phyloP scores from a whole-genome alignment of 2,888 invertebrate genomes.

The Ametastegia equiseti region DNA sequence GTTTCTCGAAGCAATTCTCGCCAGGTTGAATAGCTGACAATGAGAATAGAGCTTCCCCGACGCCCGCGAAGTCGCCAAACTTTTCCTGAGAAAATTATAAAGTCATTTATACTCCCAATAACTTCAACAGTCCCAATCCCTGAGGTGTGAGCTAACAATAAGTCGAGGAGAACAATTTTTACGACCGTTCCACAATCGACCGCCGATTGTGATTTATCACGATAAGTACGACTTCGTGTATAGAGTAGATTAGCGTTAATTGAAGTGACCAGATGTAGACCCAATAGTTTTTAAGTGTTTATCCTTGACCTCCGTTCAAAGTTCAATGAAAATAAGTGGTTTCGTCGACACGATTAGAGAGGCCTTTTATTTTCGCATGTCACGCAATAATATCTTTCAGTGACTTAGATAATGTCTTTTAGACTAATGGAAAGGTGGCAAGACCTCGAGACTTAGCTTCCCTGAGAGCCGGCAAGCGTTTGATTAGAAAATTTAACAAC shows the following conservation, averaged over 20 bases:
- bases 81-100: neutral
- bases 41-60: neutral
- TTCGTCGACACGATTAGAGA: neutral
- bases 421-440: neutral
- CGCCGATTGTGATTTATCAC: neutral
- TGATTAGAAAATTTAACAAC: neutral
- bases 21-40: neutral
- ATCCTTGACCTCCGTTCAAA: conserved; percentile 11
- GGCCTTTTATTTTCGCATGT: neutral
- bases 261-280: neutral
- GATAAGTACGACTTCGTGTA: conserved; percentile 29
- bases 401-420: neutral
- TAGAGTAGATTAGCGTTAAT: conserved; percentile 23
- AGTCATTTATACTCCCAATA: neutral
- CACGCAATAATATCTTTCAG: neutral
- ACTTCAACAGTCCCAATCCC: neutral
- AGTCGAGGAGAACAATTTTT: neutral
- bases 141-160: neutral
- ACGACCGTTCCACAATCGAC: neutral
- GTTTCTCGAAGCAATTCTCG: neutral
- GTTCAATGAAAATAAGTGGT: neutral
- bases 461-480: neutral
- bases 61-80: neutral
- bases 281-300: conserved; percentile 17
- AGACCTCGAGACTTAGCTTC: neutral